Base-by-base conservation (phyloP, 2,797 vertebrate species). In the Potorous gilbertii region DNA sequence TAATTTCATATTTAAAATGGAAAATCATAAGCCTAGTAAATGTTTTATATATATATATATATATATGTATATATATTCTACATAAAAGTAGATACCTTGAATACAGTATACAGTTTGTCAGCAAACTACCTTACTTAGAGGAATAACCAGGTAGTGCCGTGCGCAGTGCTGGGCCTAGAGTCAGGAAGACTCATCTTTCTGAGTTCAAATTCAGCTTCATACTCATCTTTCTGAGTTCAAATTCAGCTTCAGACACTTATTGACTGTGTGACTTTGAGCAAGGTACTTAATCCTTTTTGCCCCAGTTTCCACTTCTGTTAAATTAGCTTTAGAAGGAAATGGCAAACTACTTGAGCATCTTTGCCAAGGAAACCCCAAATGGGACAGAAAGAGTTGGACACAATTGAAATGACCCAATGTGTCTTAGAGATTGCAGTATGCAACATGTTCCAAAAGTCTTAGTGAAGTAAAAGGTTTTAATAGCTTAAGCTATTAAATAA, bases 401-500 rank as follows among this genome's bases (percentile, higher is more conserved):
- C 8, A 10, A 81, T 5, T 46, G 8, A 81, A 46, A 46, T 0
- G 2, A 10, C 66, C 18, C n/a, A 46, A 81, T 1, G 16, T 74
- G 81, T 91, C 94, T 87, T 2, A 1, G 91, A 54, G 54, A 56
- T n/a, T 50, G 55, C 9, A 92, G 62, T 91, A 95, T 96, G 16
- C n/a, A 66, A 34, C 16, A 1, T 81, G 66, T 46, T 21, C 74
- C 4, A 46, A 27, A 81, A 81, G 0, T 81, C 74, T 81, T 46
- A 46, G 40, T 40, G 16, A 40, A 74, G n/a, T 81, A 40, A 8
- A 46, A 81, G 40, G 27, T 21, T 81, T 81, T 11, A 10, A 27
- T 46, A 46, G 21, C 40, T 81, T 81, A 81, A 81, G 40, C 40
- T 24, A 27, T 81, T 46, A 74, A 40, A 81, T 81, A 27, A 2